Base-by-base conservation (phyloP, 2,797 vertebrate species). In the Dermochelys coriacea region DNA sequence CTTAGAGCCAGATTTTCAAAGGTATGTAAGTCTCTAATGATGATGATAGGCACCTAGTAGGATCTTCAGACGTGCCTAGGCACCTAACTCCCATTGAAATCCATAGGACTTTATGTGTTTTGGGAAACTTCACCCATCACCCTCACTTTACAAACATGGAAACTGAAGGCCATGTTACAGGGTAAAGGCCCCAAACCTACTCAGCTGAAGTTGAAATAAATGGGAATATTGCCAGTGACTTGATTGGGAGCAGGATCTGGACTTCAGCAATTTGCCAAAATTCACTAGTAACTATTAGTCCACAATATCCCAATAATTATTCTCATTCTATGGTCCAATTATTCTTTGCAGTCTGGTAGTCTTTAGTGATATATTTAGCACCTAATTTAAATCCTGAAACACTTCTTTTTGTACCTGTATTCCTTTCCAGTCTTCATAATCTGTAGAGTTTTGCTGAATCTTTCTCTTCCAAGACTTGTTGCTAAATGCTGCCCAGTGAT, bases 221-320 rank as follows among this genome's bases (percentile, higher is more conserved):
- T 2, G 25, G 93, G 41, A 91, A 78, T 74, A 93, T 87, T 95
- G 25, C 50, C 54, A 83, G 29, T 23, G 29, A 74, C 29, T 31
- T 31, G 47, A 47, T 27, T 52, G 49, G 54, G 85, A 4, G 41
- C 1, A 2, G 18, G 19, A 59, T 87, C 51, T 4, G 25, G 23
- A 12, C 10, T 84, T 3, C 55, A 0, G 0, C 29, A 1, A 49
- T 15, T 45, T 93, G 54, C 0, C 0, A 49, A 80, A 93, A 89
- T 74, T 79, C 2, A 0, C 37, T 61, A 34, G 19, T 25, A 79
- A 61, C 12, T 79, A n/a, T 61, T 74, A 14, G 47, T 47, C 55
- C 77, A 14, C n/a, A 1, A 50, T 81, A 25, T 75, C 90, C 68
- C 54, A 68, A 4, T 4, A 50, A 82, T 45, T 79, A 7, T 41